Evolutionary conservation across 2,797 vertebrate genomes (phyloP), one percentile per base, ranked within the genome.

Genomic region (Anas capensis): DNA sequence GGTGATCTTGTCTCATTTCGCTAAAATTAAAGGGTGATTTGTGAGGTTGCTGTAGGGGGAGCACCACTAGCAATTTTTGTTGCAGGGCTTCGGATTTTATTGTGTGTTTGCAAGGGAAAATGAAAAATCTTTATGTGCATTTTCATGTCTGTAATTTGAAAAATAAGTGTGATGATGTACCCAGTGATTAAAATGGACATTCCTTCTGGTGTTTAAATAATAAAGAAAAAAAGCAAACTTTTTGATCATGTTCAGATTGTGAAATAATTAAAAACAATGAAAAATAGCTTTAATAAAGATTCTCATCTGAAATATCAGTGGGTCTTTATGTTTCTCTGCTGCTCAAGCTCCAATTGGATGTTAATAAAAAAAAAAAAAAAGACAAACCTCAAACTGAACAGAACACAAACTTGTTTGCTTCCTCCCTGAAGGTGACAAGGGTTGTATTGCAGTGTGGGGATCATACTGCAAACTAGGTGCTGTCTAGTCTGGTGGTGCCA

Each of bases 11-110:
- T 94, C 94, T 87, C 91, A 92, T 95, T 96, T 88, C 60, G 29
- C 86, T 86, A 89, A 93, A 95, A 96, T 97, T 95, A 95, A 93
- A 95, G 88, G 77, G 91, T 90, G 95, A 96, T 96, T 97, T 96
- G 94, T 96, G 93, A 92, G 83, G 60, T 64, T 88, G 81, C 78
- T 92, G 68, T 58, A 79, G 36, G 91, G 57, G 83, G 83, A 96
- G 62, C 83, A 92, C 80, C 65, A 31, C 53, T 54, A 88, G 86
- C 88, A 86, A 90, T 80, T 93, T 91, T 92, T 88, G 87, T 95
- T 91, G 82, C 60, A 92, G 53, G 71, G 53, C 68, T 92, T 77
- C 72, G 88, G 88, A 53, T 84, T 93, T 95, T 95, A 88, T 84
- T 88, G 68, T 34, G 82, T 85, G 57, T 62, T 86, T 86, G 87